phyloP scores from a whole-genome alignment of 1,140 invertebrate species.

The Muscidifurax raptorellus region DNA sequence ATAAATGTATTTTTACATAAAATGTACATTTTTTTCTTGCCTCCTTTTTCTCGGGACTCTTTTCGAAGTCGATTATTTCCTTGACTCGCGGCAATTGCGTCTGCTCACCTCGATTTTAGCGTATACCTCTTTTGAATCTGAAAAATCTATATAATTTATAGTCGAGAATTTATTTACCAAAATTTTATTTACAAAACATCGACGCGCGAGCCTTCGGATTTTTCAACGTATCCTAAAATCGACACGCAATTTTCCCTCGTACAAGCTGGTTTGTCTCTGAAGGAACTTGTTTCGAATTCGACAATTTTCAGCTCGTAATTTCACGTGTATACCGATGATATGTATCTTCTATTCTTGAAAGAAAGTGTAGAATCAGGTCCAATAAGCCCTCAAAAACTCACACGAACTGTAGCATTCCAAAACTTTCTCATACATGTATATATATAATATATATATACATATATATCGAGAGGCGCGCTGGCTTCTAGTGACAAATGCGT shows the following conservation, averaged over 20 bases:
- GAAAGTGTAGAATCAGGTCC: neutral
- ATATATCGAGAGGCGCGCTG: conserved; percentile 29
- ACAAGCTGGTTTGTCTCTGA: neutral
- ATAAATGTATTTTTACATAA: conserved; percentile 78
- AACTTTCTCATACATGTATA: neutral
- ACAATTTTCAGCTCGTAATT: neutral
- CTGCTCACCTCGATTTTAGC: conserved; percentile 18
- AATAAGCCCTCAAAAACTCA: too few relatives aligned
- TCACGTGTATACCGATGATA: conserved; percentile 23
- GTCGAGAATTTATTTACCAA: neutral
- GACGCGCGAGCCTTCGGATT: neutral
- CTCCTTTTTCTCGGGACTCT: neutral
- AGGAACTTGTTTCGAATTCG: conserved; percentile 31
- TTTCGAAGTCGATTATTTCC: neutral
- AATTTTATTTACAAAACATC: conserved; percentile 41
- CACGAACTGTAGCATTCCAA: neutral
- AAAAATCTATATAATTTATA: too few relatives aligned
- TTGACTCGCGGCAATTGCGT: neutral
- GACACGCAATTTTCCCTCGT: conserved; percentile 11
- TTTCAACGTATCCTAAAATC: conserved; percentile 42
- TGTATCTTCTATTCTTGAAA: conserved; percentile 36
- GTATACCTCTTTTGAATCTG: conserved; percentile 15
- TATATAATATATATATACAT: too few relatives aligned
- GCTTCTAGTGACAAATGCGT: conserved; percentile 45
- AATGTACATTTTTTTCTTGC: conserved; percentile 68